Base-by-base conservation (phyloP, 1,140 invertebrate genomes). In the Pogonus chalceus region DNA sequence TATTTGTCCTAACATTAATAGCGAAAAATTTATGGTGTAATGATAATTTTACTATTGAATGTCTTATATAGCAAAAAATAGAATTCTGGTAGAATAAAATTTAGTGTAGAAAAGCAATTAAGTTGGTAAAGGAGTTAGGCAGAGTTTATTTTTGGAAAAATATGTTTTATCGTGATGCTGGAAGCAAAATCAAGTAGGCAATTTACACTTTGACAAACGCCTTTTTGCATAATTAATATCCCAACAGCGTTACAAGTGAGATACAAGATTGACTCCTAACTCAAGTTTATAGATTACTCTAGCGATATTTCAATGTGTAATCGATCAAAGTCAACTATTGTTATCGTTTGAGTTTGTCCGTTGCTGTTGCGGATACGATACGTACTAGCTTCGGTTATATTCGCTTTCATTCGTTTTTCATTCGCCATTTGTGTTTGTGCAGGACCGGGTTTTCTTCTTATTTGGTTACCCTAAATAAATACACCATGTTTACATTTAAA, bases 201-300 rank as follows among this genome's bases (percentile, higher is more conserved):
- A 31, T 31, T 31, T 31, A 31, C 26, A 31, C 26, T 31, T 31
- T 31, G 26, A 31, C 26, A 31, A 31, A 31, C 26, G 26, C 14
- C 26, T 31, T 31, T 31, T 31, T 31, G 26, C 26, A 31, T 31
- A 31, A 31, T 31, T 31, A 31, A 31, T 31, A 31, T 31, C 26
- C 26, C 14, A 31, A 4, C 26, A 14, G 14, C 26, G 26, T 31
- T 31, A 31, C 26, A 31, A 43, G 37, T 18, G 18, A 43, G 37
- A 43, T 43, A 43, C 37, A 43, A 43, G 37, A 43, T 43, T 43
- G 37, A 43, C 37, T 43, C 18, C 37, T 43, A 43, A 43, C 37
- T 43, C 37, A 43, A 43, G 9, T 9, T 43, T 43, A 43, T 43
- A 43, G 37, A 43, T 43, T 43, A 43, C 37, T 43, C 37, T 43